Conservation (phyloP, 2,797 vertebrate species). For the Amniataba percoides region DNA sequence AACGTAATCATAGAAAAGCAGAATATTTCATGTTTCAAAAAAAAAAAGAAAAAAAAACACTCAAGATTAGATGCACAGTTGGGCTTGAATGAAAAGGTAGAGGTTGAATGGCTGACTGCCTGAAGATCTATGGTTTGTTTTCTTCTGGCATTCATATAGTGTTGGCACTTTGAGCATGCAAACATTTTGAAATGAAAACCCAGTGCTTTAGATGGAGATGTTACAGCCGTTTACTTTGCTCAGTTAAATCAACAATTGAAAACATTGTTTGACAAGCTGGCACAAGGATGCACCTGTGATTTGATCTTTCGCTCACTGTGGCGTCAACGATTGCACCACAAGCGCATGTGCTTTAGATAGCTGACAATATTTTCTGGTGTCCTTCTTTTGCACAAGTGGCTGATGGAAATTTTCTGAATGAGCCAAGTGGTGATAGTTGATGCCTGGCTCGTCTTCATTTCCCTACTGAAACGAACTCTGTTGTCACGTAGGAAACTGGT, state of each 20-base stretch:
- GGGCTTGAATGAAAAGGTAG: conserved; percentile 69
- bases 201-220: conserved; percentile 1
- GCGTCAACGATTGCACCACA: background rate
- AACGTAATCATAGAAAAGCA: conserved; percentile 29
- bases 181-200: conserved; percentile 44
- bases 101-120: conserved; percentile 56
- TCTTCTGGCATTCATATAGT: conserved; percentile 38
- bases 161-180: conserved; percentile 19
- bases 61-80: conserved; percentile 40
- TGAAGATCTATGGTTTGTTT: conserved; percentile 39
- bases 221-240: conserved; percentile 16
- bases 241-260: background rate
- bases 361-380: background rate
- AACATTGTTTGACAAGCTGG: conserved; percentile 2
- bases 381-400: conserved; percentile 2
- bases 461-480: conserved; percentile 29
- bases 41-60: conserved; percentile 44
- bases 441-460: conserved; percentile 18
- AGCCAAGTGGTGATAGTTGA: conserved; percentile 7
- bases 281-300: background rate
- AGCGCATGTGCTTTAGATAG: background rate
- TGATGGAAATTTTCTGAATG: conserved; percentile 60
- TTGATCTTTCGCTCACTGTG: background rate
- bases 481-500: conserved; percentile 28
- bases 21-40: conserved; percentile 34